phyloP scores from a whole-genome alignment of 2,797 vertebrate genomes.

The Leuciscus waleckii region DNA sequence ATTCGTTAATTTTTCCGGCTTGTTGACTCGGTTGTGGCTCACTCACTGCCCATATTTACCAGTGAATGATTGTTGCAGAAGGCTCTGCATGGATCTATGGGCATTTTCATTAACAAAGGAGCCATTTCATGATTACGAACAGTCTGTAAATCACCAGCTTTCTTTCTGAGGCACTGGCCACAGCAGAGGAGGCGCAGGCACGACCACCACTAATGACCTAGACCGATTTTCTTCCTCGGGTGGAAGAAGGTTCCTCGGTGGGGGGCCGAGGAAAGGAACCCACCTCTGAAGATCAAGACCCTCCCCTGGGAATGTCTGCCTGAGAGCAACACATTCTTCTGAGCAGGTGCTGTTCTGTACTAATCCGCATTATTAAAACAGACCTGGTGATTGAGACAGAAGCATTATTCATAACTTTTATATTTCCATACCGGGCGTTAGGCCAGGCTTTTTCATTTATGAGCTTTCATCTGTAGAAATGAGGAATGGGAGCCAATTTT shows the following conservation, averaged over 20 bases:
- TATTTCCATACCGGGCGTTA: conserved; percentile 93
- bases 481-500: conserved; percentile 92
- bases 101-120: conserved; percentile 84
- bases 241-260: conserved; percentile 18
- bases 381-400: conserved; percentile 94
- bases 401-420: conserved; percentile 97
- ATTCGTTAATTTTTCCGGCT: conserved; percentile 39
- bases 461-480: conserved; percentile 92
- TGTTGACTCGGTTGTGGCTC: conserved; percentile 44
- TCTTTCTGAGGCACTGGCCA: conserved; percentile 51
- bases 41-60: conserved; percentile 68
- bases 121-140: conserved; percentile 80
- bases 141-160: conserved; percentile 77
- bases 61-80: conserved; percentile 74
- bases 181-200: conserved; percentile 66
- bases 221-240: conserved; percentile 31
- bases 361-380: conserved; percentile 94
- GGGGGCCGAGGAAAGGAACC: conserved; percentile 17
- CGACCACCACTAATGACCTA: conserved; percentile 54
- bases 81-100: conserved; percentile 77
- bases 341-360: conserved; percentile 72
- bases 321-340: conserved; percentile 56
- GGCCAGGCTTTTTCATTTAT: conserved; percentile 98
- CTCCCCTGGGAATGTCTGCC: conserved; percentile 21
- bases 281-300: conserved; percentile 23